phyloP scores from a whole-genome alignment of 2,888 invertebrate species.

The Seira sanloemensis region DNA sequence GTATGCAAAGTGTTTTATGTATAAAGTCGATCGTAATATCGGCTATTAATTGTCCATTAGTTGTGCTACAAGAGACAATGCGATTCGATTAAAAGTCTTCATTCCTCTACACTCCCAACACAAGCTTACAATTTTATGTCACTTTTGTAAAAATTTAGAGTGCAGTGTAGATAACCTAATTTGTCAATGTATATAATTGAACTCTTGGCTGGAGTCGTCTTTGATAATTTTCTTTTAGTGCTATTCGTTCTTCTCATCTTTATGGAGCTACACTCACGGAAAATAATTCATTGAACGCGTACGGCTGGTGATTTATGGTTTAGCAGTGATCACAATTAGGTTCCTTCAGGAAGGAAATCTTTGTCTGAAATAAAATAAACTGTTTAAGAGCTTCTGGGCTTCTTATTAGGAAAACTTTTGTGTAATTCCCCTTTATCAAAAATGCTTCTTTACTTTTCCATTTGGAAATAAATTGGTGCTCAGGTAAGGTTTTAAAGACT shows the following conservation, averaged over 20 bases:
- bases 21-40: no score
- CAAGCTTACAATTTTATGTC: no score
- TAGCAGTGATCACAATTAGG: not conserved
- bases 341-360: constrained; percentile 24
- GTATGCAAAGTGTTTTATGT: no score
- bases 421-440: not conserved
- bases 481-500: constrained; percentile 19
- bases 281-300: constrained; percentile 35
- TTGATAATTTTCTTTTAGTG: not conserved
- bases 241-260: not conserved
- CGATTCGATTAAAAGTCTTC: no score
- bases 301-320: constrained; percentile 51
- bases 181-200: not conserved
- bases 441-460: not conserved
- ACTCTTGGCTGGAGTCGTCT: not conserved
- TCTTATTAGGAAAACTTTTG: constrained; percentile 23
- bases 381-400: constrained; percentile 13
- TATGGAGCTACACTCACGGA: no score
- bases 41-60: no score
- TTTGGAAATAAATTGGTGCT: not conserved
- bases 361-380: constrained; percentile 32
- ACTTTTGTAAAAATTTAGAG: no score
- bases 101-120: no score
- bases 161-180: not conserved
- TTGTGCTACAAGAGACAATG: no score